phyloP scores from a whole-genome alignment of 2,113 vertebrate species.

The Hydropotes inermis region DNA sequence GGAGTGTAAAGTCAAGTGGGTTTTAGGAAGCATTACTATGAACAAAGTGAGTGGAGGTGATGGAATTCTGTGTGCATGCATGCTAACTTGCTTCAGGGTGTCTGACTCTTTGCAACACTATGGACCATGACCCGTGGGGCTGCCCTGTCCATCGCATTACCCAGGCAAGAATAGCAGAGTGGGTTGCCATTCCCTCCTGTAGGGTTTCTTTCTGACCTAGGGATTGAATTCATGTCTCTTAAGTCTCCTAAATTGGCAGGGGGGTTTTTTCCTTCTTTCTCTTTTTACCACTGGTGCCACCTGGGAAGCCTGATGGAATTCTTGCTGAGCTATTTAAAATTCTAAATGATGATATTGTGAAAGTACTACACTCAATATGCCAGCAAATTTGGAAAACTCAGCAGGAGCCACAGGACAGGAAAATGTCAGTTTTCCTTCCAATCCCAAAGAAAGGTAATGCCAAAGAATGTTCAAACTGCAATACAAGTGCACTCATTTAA shows the following conservation, averaged over 20 bases:
- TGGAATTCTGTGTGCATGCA: not conserved
- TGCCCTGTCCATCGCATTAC: not conserved
- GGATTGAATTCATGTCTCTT: not conserved
- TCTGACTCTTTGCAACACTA: not conserved
- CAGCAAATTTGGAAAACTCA: not conserved
- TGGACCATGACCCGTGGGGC: fast-evolving
- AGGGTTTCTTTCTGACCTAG: not conserved
- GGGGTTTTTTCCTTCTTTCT: not conserved
- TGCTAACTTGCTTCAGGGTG: not conserved
- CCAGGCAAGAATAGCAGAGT: not conserved
- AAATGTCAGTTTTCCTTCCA: not conserved
- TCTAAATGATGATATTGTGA: not conserved
- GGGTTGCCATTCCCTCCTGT: not conserved
- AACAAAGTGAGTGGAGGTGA: not conserved
- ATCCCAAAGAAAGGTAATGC: not conserved
- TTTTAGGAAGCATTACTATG: not conserved
- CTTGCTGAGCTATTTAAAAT: not conserved
- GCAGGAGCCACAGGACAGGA: not conserved
- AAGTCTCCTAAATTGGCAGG: not conserved
- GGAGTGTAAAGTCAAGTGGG: not conserved
- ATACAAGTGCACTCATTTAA: not conserved
- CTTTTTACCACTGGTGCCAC: not conserved
- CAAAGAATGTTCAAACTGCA: not conserved
- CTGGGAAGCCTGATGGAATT: not conserved
- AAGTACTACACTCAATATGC: not conserved